phyloP scores from a whole-genome alignment of 2,113 vertebrate genomes.

The Hydrolagus affinis region DNA sequence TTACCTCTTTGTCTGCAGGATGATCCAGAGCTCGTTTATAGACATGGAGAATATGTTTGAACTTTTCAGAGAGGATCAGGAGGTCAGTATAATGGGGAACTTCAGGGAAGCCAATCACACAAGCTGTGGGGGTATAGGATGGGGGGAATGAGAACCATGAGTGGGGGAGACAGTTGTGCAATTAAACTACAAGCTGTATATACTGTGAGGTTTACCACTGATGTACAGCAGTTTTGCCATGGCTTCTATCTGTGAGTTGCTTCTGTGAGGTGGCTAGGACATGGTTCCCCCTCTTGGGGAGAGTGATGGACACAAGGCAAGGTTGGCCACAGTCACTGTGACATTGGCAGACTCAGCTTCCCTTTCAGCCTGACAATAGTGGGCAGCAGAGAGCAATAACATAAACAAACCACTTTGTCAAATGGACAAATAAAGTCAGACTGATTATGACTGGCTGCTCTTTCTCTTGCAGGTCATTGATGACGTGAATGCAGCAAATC shows the following conservation, averaged over 20 bases:
- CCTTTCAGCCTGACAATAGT: neutral
- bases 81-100: constrained; percentile 56
- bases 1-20: constrained; percentile 53
- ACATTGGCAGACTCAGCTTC: neutral
- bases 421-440: neutral
- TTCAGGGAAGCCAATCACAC: too few relatives aligned
- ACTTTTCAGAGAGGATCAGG: constrained; percentile 74
- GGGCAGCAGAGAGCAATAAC: neutral
- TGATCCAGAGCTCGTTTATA: constrained; percentile 92
- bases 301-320: too few relatives aligned
- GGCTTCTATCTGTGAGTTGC: too few relatives aligned
- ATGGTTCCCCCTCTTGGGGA: too few relatives aligned
- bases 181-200: too few relatives aligned
- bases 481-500: constrained; percentile 59
- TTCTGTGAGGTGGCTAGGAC: too few relatives aligned
- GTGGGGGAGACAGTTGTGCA: too few relatives aligned
- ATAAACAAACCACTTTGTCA: neutral
- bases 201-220: too few relatives aligned
- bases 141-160: too few relatives aligned
- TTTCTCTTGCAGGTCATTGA: constrained; percentile 70
- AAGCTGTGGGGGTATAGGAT: too few relatives aligned
- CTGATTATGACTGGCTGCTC: neutral
- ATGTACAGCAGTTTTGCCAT: too few relatives aligned
- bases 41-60: constrained; percentile 98
- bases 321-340: too few relatives aligned